Percentiles rank a stretch among this genome's conserved stretches.
phyloP scores from a whole-genome alignment of 2,888 invertebrate genomes.

The Laothoe populi region DNA sequence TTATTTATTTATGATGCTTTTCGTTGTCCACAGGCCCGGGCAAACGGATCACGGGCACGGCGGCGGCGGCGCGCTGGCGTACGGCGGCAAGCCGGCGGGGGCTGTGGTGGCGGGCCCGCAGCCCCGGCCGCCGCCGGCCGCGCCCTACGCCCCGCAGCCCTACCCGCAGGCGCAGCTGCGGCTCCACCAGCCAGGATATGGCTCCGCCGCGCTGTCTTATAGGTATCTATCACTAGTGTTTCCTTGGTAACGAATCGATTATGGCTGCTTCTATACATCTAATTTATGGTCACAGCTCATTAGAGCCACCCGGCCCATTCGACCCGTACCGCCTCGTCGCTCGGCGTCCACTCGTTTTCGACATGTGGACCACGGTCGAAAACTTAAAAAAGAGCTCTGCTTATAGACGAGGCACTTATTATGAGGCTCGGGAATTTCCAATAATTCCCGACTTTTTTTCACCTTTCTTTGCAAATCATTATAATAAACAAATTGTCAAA shows the following conservation, averaged over 20 bases:
- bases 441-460: too few relatives aligned
- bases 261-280: too few relatives aligned
- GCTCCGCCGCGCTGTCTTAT: constrained; percentile 77
- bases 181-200: constrained; percentile 77
- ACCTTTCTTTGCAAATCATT: too few relatives aligned
- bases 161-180: constrained; percentile 72
- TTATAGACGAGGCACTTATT: too few relatives aligned
- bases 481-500: too few relatives aligned
- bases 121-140: constrained; percentile 72
- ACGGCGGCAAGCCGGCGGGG: constrained; percentile 76
- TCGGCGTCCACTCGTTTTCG: too few relatives aligned
- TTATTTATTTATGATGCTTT: not conserved
- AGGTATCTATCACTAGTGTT: constrained; percentile 49
- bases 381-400: too few relatives aligned
- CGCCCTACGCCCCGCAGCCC: constrained; percentile 72
- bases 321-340: too few relatives aligned
- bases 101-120: constrained; percentile 67
- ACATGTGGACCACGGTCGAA: too few relatives aligned
- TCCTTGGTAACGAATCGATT: not conserved
- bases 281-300: too few relatives aligned
- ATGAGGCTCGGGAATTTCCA: too few relatives aligned
- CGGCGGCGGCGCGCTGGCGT: constrained; percentile 76
- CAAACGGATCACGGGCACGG: constrained; percentile 78
- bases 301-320: too few relatives aligned
- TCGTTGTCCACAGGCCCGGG: constrained; percentile 68